Evolutionary conservation across 1,140 invertebrate genomes (phyloP).

Genomic region (Bombus difficillimus): DNA sequence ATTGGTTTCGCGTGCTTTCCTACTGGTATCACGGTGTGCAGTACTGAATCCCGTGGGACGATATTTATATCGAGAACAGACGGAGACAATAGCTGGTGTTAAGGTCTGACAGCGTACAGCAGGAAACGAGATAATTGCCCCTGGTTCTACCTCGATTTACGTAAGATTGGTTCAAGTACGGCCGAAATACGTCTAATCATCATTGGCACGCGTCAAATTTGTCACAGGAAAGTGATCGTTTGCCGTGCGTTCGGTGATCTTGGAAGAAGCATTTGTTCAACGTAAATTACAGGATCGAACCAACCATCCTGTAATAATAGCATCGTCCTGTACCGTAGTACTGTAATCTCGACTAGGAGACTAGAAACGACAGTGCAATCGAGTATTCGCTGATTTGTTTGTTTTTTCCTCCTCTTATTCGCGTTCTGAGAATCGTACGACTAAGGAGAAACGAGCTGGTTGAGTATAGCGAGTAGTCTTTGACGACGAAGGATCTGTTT

Average conservation of each 20-base stretch:
- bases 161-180: constrained; percentile 8
- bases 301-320: background rate
- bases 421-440: background rate
- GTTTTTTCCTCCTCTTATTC: background rate
- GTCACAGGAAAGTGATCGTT: constrained; percentile 23
- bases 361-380: constrained; percentile 1
- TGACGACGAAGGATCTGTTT: background rate
- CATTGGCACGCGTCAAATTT: background rate
- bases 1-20: too few relatives aligned
- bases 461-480: too few relatives aligned
- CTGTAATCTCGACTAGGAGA: background rate
- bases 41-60: background rate
- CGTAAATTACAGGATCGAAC: constrained; percentile 1
- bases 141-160: constrained; percentile 16
- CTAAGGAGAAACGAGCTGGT: too few relatives aligned
- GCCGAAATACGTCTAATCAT: constrained; percentile 23
- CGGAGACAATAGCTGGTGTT: constrained; percentile 12
- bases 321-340: background rate
- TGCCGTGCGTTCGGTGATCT: background rate
- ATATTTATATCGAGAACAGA: constrained; percentile 15
- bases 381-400: background rate
- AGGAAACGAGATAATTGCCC: constrained; percentile 52
- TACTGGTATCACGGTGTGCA: background rate
- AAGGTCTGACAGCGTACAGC: background rate
- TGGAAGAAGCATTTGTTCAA: too few relatives aligned